Conservation (phyloP, 2,797 vertebrate genomes). For the Ara ararauna region DNA sequence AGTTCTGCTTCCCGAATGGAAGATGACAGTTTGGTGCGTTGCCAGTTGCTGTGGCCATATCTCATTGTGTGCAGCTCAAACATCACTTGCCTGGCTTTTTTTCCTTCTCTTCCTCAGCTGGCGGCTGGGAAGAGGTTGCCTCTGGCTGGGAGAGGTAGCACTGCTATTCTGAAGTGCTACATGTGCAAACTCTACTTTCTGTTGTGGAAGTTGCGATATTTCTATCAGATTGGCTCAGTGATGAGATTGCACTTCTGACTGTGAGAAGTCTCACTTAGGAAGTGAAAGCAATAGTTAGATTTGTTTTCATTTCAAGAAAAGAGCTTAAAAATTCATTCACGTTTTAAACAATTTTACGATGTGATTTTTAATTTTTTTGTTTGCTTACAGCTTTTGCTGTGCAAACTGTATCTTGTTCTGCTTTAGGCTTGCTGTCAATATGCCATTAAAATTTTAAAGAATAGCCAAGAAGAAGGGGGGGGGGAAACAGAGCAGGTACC, state of each 20-base stretch:
- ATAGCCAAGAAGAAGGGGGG: background rate
- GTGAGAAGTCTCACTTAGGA: constrained; percentile 17
- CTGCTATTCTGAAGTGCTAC: background rate
- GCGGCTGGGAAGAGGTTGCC: background rate
- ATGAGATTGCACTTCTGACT: background rate
- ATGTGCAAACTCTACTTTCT: rapidly evolving
- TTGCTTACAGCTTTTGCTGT: background rate
- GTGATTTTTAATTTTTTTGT: background rate
- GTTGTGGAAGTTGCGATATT: background rate
- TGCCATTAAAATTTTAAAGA: constrained; percentile 4
- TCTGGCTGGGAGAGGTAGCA: background rate
- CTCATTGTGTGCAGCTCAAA: background rate
- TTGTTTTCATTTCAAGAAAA: background rate
- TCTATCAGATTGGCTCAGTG: background rate
- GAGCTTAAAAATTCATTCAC: background rate
- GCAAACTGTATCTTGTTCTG: background rate
- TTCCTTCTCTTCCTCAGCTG: background rate
- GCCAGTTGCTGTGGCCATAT: background rate
- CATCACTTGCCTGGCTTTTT: background rate
- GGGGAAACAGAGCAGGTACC: background rate
- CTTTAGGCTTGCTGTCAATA: background rate
- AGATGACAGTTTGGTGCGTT: background rate
- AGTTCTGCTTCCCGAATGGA: constrained; percentile 3
- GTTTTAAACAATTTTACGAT: background rate
- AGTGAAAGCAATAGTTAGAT: background rate